A percentile compares a stretch with the other conserved stretches of the same genome.
Evolutionary conservation across 23 tunicate genomes (phyloP).

Genomic region (Ascidia mentula): DNA sequence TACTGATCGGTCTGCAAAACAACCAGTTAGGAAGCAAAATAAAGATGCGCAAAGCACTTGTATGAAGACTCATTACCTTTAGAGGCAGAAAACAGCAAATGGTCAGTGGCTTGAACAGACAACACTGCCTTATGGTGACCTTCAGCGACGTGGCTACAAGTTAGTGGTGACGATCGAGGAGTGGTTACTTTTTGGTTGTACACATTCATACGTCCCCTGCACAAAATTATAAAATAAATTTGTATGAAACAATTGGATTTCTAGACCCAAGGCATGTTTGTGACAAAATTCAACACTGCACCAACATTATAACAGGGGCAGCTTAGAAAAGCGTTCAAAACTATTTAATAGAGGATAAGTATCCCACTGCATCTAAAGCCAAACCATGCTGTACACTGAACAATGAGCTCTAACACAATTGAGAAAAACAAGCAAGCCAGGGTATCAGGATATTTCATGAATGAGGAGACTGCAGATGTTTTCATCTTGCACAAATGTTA

Average conservation of each 20-base stretch:
- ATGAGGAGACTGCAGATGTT: not conserved
- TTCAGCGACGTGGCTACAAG: slow-evolving; percentile 74
- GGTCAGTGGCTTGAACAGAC: slow-evolving; percentile 90
- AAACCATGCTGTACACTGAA: too few relatives aligned
- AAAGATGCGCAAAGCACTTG: not conserved
- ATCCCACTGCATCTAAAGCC: too few relatives aligned
- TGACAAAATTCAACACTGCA: too few relatives aligned
- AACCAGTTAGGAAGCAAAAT: not conserved
- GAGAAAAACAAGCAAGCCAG: too few relatives aligned
- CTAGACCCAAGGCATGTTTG: too few relatives aligned
- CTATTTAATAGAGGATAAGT: too few relatives aligned
- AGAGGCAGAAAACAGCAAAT: slow-evolving; percentile 84
- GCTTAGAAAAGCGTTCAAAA: too few relatives aligned
- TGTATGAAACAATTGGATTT: too few relatives aligned
- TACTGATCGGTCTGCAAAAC: slow-evolving; percentile 64
- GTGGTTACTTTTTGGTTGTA: slow-evolving; percentile 23
- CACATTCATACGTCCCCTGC: slow-evolving; percentile 72
- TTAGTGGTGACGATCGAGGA: slow-evolving; percentile 35
- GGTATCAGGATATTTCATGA: not conserved
- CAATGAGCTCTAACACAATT: too few relatives aligned
- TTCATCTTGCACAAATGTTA: not conserved
- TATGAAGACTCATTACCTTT: slow-evolving; percentile 45
- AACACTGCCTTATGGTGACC: slow-evolving; percentile 91
- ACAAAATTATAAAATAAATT: too few relatives aligned
- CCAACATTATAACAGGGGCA: too few relatives aligned